Percentiles rank a stretch among this genome's conserved stretches.
Conservation (phyloP, 2,888 invertebrate species). For the Scelioninae gen. 2 region DNA sequence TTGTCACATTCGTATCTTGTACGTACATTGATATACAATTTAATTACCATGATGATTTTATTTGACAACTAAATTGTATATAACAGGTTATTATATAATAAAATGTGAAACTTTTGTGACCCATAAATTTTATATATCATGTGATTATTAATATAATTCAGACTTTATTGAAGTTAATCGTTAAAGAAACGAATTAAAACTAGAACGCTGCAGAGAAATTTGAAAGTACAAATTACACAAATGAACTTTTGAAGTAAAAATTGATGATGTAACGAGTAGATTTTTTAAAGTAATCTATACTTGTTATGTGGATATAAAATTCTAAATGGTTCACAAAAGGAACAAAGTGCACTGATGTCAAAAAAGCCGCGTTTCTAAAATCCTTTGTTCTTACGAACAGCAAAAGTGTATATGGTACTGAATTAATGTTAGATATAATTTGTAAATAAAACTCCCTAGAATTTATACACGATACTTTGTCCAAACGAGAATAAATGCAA, state of each 20-base stretch:
- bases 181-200: not conserved
- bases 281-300: conserved; percentile 14
- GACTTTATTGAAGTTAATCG: conserved; percentile 4
- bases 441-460: conserved; percentile 32
- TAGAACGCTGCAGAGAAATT: conserved; percentile 14
- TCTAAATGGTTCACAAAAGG: conserved; percentile 39
- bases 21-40: not conserved
- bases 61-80: too few relatives aligned
- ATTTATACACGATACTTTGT: conserved; percentile 22
- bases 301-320: conserved; percentile 37
- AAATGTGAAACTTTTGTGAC: conserved; percentile 37
- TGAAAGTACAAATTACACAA: conserved; percentile 40
- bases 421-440: conserved; percentile 20
- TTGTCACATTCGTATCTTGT: not conserved
- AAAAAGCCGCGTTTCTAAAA: conserved; percentile 11
- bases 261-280: conserved; percentile 17
- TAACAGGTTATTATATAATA: conserved; percentile 17
- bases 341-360: not conserved
- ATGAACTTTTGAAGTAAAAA: conserved; percentile 19
- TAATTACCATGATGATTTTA: not conserved
- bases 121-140: conserved; percentile 35
- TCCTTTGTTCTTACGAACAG: conserved; percentile 1
- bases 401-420: not conserved
- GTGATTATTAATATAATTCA: not conserved
- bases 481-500: conserved; percentile 36